phyloP scores from a whole-genome alignment of 2,888 invertebrate species.

The Agonum fuliginosum region DNA sequence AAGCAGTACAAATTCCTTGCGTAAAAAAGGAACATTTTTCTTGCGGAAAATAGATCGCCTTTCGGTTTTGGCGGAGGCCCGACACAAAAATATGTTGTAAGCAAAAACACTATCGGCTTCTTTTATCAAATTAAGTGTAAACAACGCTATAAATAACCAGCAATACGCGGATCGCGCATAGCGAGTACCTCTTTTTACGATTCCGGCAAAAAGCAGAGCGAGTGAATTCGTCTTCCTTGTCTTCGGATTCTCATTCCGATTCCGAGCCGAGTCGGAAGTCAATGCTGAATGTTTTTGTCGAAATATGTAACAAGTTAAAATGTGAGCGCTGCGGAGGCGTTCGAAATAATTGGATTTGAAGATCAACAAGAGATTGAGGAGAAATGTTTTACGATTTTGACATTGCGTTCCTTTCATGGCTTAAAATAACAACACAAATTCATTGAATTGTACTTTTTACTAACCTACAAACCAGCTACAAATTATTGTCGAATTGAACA shows the following conservation, averaged over 20 bases:
- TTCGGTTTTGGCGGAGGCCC: slow-evolving; percentile 1
- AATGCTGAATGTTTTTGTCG: slow-evolving; percentile 39
- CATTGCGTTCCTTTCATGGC: neutral
- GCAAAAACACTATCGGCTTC: slow-evolving; percentile 54
- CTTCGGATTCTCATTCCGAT: too few relatives aligned
- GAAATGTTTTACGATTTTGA: slow-evolving; percentile 35
- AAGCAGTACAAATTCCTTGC: too few relatives aligned
- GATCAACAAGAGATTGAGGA: slow-evolving; percentile 31
- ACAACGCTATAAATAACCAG: slow-evolving; percentile 53
- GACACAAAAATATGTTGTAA: slow-evolving; percentile 55
- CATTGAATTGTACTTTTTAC: neutral
- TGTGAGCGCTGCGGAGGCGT: slow-evolving; percentile 20
- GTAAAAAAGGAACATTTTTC: too few relatives aligned
- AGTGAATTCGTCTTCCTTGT: slow-evolving; percentile 8
- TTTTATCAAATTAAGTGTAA: slow-evolving; percentile 58
- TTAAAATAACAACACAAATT: neutral
- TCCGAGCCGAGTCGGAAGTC: slow-evolving; percentile 4
- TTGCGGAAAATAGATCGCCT: neutral
- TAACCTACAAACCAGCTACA: too few relatives aligned
- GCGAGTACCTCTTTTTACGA: slow-evolving; percentile 54
- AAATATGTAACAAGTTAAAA: slow-evolving; percentile 50
- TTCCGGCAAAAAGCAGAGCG: slow-evolving; percentile 25
- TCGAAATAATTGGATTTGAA: slow-evolving; percentile 38
- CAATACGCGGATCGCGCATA: too few relatives aligned
- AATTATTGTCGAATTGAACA: too few relatives aligned